Percentiles rank a stretch among this genome's conserved stretches.
Conservation (phyloP, 2,113 vertebrate species). For the Sus scrofa region DNA sequence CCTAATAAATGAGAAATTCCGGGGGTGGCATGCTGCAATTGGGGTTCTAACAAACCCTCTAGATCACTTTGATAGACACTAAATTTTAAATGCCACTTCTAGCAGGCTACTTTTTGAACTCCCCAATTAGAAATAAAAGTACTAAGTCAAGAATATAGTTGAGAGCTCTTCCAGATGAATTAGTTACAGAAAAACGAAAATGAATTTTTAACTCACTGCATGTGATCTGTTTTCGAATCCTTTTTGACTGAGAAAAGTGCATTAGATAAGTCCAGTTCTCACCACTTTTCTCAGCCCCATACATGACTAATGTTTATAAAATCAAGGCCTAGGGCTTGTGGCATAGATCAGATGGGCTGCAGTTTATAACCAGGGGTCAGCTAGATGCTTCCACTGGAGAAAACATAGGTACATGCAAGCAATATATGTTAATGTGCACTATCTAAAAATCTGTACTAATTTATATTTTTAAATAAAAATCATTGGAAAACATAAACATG, state of each 20-base stretch:
- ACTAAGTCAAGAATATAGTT: not conserved
- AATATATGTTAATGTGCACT: not conserved
- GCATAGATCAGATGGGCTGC: not conserved
- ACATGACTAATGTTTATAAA: not conserved
- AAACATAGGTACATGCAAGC: not conserved
- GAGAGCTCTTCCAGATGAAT: not conserved
- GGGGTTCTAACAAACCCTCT: not conserved
- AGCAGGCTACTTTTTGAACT: conserved; percentile 16
- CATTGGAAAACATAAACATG: not conserved
- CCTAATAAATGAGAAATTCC: not conserved
- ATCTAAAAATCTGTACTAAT: conserved; percentile 34
- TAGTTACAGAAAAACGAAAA: conserved; percentile 25
- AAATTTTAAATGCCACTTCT: not conserved
- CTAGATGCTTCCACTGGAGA: not conserved
- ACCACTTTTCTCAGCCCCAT: not conserved
- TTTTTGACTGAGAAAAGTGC: conserved; percentile 10
- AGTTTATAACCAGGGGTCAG: not conserved
- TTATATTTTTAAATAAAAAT: conserved; percentile 53
- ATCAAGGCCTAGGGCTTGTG: not conserved
- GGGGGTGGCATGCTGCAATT: not conserved
- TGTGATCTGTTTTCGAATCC: not conserved
- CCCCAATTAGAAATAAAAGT: conserved; percentile 41
- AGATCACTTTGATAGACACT: not conserved
- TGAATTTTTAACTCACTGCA: not conserved
- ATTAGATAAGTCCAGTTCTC: not conserved